A percentile compares a stretch with the other conserved stretches of the same genome.
Conservation (phyloP, 2,797 vertebrate genomes). For the Botia almorhae region DNA sequence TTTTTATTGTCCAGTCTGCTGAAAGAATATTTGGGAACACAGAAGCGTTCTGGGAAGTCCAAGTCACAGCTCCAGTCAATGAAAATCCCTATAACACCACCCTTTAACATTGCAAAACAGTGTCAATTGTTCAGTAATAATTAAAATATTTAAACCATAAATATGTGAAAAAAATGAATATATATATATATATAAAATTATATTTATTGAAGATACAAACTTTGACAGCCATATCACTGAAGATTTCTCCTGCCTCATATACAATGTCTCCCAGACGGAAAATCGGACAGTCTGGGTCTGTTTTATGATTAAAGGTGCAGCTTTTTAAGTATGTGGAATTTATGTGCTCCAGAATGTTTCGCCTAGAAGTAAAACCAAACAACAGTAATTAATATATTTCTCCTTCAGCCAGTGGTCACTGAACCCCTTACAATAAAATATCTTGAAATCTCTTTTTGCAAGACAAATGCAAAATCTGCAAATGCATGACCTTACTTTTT, state of each 20-base stretch:
- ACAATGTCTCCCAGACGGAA: conserved; percentile 80
- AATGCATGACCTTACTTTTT: conserved; percentile 74
- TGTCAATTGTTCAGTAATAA: neutral
- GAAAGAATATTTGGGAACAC: conserved; percentile 82
- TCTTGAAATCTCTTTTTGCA: neutral
- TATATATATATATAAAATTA: neutral
- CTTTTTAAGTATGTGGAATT: conserved; percentile 76
- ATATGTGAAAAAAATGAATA: neutral
- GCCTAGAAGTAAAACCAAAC: conserved; percentile 63
- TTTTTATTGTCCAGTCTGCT: conserved; percentile 80
- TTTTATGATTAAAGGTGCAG: conserved; percentile 74
- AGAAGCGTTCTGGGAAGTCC: conserved; percentile 62
- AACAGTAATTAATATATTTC: neutral
- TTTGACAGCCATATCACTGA: conserved; percentile 80
- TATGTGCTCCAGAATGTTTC: conserved; percentile 80
- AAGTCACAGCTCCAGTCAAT: conserved; percentile 61
- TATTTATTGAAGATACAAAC: conserved; percentile 62
- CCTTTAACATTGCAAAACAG: conserved; percentile 66
- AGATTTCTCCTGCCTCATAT: conserved; percentile 74
- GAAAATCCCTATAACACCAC: conserved; percentile 83
- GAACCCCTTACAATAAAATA: neutral
- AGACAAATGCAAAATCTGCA: neutral
- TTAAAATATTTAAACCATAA: neutral
- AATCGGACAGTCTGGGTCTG: conserved; percentile 83
- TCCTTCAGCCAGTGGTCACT: neutral